These are phyloP conservation scores for Elaphurus davidianus DNA, from an alignment of 2,113 vertebrate genomes.

Conservation along the genomic window DNA sequence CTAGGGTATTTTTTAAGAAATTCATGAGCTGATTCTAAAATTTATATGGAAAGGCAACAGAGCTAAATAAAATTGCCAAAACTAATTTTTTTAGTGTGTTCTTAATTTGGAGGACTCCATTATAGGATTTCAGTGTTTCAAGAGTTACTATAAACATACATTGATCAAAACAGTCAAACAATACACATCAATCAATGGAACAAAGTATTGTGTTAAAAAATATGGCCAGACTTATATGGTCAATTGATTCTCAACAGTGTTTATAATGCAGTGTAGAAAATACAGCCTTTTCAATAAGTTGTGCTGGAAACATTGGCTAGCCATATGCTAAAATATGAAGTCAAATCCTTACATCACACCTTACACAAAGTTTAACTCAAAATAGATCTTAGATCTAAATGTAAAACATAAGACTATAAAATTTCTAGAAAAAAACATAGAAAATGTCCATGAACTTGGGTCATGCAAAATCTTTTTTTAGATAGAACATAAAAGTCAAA, in stretches of 20 bases:
- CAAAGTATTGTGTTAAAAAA: not conserved
- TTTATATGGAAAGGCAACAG: not conserved
- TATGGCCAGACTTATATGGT: not conserved
- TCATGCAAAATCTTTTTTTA: not conserved
- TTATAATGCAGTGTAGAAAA: not conserved
- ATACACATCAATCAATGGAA: not conserved
- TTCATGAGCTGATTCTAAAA: not conserved
- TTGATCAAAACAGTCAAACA: not conserved
- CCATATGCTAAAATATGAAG: not conserved
- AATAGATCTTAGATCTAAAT: not conserved
- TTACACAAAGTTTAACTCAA: not conserved
- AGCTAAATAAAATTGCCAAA: not conserved
- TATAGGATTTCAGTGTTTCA: not conserved
- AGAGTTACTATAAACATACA: not conserved
- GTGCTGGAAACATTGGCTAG: not conserved
- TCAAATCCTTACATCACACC: not conserved
- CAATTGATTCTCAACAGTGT: not conserved
- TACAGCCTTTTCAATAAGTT: not conserved
- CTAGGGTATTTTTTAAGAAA: not conserved
- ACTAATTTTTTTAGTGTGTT: not conserved
- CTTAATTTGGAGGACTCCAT: not conserved
- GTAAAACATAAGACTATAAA: not conserved
- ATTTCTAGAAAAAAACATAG: not conserved
- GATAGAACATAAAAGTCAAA: not conserved
- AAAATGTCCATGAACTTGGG: not conserved